phyloP scores from a whole-genome alignment of 2,888 invertebrate species.

The Syrphus vitripennis region DNA sequence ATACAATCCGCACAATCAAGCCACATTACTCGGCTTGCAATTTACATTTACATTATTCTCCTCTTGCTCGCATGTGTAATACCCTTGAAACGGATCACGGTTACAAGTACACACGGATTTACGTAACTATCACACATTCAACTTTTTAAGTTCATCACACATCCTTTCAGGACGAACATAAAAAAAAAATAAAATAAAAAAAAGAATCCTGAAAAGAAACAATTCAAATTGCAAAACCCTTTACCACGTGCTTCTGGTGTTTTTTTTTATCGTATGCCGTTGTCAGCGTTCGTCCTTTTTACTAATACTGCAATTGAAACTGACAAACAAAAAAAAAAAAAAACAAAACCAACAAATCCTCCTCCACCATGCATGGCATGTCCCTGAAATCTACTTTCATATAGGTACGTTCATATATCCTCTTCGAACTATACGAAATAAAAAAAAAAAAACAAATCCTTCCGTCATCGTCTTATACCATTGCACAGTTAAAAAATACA shows the following conservation, averaged over 20 bases:
- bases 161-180: conserved; percentile 21
- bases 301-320: conserved; percentile 46
- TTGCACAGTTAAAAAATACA: not conserved
- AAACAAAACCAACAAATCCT: conserved; percentile 20
- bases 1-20: conserved; percentile 64
- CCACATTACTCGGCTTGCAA: conserved; percentile 45
- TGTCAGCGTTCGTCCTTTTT: conserved; percentile 35
- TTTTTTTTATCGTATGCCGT: conserved; percentile 24
- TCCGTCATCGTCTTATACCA: conserved; percentile 12
- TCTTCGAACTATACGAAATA: conserved; percentile 21
- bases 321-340: conserved; percentile 6
- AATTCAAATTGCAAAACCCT: conserved; percentile 46
- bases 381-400: conserved; percentile 57
- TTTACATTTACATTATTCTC: conserved; percentile 48
- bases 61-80: conserved; percentile 32
- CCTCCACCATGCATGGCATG: conserved; percentile 30
- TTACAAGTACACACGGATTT: conserved; percentile 36
- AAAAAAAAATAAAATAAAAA: not conserved
- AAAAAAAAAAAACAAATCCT: not conserved
- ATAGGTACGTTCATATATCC: not conserved
- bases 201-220: conserved; percentile 12
- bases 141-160: conserved; percentile 54
- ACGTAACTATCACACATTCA: conserved; percentile 55
- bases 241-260: conserved; percentile 62
- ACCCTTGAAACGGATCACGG: conserved; percentile 52